Evolutionary conservation across 2,113 vertebrate genomes (phyloP).

Genomic region (Embiotoca jacksoni): DNA sequence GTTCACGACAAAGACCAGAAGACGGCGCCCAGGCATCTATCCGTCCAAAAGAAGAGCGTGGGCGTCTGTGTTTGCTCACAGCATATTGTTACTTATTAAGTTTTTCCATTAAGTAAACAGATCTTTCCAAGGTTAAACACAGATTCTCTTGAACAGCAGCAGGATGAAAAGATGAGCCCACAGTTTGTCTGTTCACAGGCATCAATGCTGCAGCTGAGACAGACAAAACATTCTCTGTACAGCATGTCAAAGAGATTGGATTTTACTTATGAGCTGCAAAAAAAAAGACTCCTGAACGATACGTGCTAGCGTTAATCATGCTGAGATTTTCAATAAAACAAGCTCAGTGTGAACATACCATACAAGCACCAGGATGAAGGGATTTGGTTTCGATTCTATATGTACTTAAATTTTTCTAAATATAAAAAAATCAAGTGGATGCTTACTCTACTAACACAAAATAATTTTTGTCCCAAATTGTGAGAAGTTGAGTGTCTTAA

Average conservation of each 20-base stretch:
- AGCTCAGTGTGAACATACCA: not conserved
- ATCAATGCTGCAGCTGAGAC: constrained; percentile 12
- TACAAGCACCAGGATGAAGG: not conserved
- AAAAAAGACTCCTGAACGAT: constrained; percentile 7
- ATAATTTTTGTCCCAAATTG: constrained; percentile 16
- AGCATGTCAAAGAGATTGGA: constrained; percentile 11
- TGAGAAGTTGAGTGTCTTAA: constrained; percentile 13
- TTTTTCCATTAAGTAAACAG: constrained; percentile 24
- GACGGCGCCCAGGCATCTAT: constrained; percentile 21
- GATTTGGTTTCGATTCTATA: not conserved
- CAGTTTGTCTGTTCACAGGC: constrained; percentile 15
- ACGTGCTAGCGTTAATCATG: constrained; percentile 6
- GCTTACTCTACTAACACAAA: constrained; percentile 13
- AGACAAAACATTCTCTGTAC: constrained; percentile 19
- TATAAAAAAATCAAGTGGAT: not conserved
- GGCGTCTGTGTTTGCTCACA: constrained; percentile 36
- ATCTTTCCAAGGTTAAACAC: constrained; percentile 39
- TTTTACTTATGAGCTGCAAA: constrained; percentile 32
- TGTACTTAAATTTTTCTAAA: not conserved
- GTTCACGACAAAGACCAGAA: constrained; percentile 11
- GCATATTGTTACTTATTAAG: constrained; percentile 21
- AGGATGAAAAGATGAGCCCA: constrained; percentile 32
- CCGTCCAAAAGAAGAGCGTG: constrained; percentile 8
- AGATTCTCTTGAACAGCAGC: constrained; percentile 12
- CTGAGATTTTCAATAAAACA: constrained; percentile 21